These are phyloP conservation scores for Lasioglossum marginatum DNA, from an alignment of 2,888 invertebrate genomes.

Conservation along the genomic window DNA sequence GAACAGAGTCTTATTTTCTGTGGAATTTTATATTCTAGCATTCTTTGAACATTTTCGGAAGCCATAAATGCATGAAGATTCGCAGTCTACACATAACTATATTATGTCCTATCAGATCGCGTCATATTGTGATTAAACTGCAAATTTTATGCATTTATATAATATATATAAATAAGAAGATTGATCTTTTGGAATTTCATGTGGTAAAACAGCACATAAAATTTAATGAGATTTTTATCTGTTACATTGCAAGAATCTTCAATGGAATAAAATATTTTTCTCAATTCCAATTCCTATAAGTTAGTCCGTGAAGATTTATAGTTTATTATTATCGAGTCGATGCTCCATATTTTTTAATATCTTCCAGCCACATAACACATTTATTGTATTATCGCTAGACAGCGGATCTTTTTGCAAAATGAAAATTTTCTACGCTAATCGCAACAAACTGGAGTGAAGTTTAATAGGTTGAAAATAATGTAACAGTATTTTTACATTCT, in stretches of 20 bases:
- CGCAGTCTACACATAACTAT: too few species aligned
- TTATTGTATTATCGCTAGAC: neutral
- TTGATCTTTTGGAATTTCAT: neutral
- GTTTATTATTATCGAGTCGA: neutral
- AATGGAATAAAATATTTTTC: neutral
- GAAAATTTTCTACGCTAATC: too few species aligned
- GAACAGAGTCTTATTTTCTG: too few species aligned
- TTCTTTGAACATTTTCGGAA: too few species aligned
- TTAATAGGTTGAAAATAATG: too few species aligned
- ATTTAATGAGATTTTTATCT: neutral
- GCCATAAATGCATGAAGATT: too few species aligned
- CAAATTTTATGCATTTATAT: neutral
- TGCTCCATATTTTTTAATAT: neutral
- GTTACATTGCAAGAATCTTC: neutral
- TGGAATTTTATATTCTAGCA: too few species aligned
- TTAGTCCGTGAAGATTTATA: neutral
- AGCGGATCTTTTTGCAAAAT: too few species aligned
- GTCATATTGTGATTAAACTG: neutral
- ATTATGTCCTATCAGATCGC: too few species aligned
- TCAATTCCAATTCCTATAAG: neutral
- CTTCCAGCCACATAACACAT: neutral
- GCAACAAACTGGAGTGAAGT: too few species aligned
- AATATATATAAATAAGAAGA: neutral
- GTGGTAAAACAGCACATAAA: neutral
- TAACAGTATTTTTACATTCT: too few species aligned